phyloP scores from a whole-genome alignment of 2,113 vertebrate species.

The Varanus komodoensis region DNA sequence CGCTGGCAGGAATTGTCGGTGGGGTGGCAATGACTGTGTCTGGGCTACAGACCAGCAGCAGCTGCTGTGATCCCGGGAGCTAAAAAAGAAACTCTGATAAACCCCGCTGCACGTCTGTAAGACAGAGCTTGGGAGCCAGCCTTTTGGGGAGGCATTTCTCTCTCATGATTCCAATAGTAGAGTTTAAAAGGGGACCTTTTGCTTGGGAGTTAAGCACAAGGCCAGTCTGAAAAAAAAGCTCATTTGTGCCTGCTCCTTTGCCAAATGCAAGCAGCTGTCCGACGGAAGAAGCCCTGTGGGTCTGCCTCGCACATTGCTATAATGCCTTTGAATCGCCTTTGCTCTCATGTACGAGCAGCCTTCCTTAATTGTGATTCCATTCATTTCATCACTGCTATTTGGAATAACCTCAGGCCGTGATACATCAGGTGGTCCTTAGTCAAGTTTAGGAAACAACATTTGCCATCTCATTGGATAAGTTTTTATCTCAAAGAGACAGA shows the following conservation, averaged over 20 bases:
- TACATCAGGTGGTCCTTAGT: background rate
- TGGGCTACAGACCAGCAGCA: conserved; percentile 35
- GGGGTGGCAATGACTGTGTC: conserved; percentile 48
- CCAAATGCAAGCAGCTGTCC: background rate
- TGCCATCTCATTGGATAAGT: too few relatives aligned
- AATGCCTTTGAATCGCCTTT: background rate
- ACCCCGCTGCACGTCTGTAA: conserved; percentile 5
- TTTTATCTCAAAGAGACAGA: too few relatives aligned
- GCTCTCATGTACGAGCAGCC: too few relatives aligned
- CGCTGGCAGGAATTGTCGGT: conserved; percentile 38
- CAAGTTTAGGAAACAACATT: too few relatives aligned
- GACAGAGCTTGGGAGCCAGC: conserved; percentile 21
- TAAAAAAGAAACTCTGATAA: conserved; percentile 47
- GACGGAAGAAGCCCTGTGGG: background rate
- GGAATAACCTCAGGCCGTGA: background rate
- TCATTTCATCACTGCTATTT: background rate
- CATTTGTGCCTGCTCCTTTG: conserved; percentile 1
- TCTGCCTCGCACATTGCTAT: background rate
- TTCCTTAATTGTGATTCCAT: background rate
- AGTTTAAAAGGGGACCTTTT: conserved; percentile 25
- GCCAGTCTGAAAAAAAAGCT: background rate
- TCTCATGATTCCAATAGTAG: conserved; percentile 11
- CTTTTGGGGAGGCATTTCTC: background rate
- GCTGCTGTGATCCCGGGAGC: conserved; percentile 51
- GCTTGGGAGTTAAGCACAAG: accelerated